phyloP scores from a whole-genome alignment of 2,888 invertebrate genomes.

The Norana najaformis region DNA sequence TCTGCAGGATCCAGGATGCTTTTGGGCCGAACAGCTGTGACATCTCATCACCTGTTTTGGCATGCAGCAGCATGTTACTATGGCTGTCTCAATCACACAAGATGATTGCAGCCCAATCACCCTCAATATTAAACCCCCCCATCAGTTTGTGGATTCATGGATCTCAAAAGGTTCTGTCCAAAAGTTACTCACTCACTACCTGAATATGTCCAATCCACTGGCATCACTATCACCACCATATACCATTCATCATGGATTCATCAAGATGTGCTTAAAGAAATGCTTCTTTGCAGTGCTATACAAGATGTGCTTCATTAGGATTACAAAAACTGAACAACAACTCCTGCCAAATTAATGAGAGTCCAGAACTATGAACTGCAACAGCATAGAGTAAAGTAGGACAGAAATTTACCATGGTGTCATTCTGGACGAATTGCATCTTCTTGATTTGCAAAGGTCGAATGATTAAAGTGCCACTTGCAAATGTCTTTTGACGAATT shows the following conservation, averaged over 20 bases:
- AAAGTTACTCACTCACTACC: no score
- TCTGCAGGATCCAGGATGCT: not conserved
- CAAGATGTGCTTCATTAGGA: not conserved
- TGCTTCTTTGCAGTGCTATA: no score
- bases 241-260: not conserved
- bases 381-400: not conserved
- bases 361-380: not conserved
- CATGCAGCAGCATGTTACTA: not conserved
- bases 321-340: not conserved
- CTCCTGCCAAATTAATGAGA: not conserved
- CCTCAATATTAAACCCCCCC: not conserved
- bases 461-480: slow-evolving; percentile 25
- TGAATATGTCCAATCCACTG: no score
- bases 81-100: not conserved
- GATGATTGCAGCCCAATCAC: not conserved
- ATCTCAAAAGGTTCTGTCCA: no score
- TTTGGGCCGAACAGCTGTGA: not conserved
- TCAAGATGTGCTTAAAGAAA: not conserved
- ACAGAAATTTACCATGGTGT: slow-evolving; percentile 19
- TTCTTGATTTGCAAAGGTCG: slow-evolving; percentile 25
- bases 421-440: slow-evolving; percentile 23
- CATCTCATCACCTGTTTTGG: not conserved
- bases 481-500: slow-evolving; percentile 15
- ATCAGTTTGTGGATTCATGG: no score
- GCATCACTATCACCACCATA: not conserved